Evolutionary conservation across 2,888 invertebrate species (phyloP), one percentile per base, ranked within the genome.

Genomic region (Ptilodon capucinus): DNA sequence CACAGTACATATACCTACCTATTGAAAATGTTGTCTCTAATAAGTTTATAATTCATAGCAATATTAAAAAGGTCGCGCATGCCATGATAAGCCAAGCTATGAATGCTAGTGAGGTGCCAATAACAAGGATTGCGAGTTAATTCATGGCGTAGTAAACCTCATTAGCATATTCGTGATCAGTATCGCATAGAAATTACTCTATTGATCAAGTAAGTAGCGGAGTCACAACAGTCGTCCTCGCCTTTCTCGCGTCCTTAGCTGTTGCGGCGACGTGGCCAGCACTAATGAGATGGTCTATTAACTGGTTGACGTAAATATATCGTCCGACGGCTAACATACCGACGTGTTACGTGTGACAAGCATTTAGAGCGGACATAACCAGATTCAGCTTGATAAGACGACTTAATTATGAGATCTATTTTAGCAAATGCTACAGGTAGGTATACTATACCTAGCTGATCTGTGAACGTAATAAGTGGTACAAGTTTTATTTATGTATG

Each of bases 281-380:
- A 87, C 77, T 89, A 88, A 89, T 88, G 76, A 77, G 81, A 87
- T 85, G 71, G 72, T 61, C 73, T 76, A 77, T 78, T 82, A 84
- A 80, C 74, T 64, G 75, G 51, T 72, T 84, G 86, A 84, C 83
- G 86, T 86, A 84, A 81, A 85, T 84, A 76, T 76, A 81, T 78
- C 63, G 64, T 64, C 63, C 51, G 68, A 63, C 59, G 55, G 71
- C 68, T 60, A 57, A 61, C 46, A 51, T 46, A 39, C 43, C 40
- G 47, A 50, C 40, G 36, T 46, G 32, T 34, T 42, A 32, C 14
- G 54, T 60, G 47, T 49, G 38, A 49, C 43, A 40, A 19, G 58
- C 56, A 67, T 64, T 51, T 52, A 46, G 54, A 63, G 54, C 51
- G 44, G 52, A 48, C 40, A 47, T 57, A 51, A 47, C 47, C 53